These are phyloP conservation scores for Marmota monax DNA, from an alignment of 2,113 vertebrate species.

Conservation along the genomic window DNA sequence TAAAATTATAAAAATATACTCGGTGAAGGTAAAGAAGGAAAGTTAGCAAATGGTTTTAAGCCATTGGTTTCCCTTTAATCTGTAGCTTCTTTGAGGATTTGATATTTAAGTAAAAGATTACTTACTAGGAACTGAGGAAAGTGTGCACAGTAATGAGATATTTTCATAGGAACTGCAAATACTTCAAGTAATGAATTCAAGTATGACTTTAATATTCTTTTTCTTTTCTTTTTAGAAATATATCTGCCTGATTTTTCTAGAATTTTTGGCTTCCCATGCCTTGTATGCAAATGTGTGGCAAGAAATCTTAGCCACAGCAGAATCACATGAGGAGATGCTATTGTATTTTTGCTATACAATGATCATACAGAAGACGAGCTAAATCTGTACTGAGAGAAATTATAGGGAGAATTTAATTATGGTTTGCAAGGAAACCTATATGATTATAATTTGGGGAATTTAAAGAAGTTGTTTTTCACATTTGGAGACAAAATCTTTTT, in stretches of 20 bases:
- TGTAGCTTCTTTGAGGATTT: background rate
- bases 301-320: background rate
- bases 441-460: constrained; percentile 67
- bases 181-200: background rate
- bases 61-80: background rate
- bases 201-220: background rate
- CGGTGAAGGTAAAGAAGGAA: background rate
- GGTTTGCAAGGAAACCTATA: constrained; percentile 64
- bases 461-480: constrained; percentile 50
- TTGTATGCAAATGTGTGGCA: background rate
- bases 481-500: constrained; percentile 68
- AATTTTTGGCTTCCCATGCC: background rate
- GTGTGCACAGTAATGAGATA: background rate
- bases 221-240: background rate
- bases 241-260: background rate
- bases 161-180: background rate
- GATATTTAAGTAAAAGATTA: background rate
- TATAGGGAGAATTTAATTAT: constrained; percentile 74
- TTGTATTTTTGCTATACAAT: constrained; percentile 62
- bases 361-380: constrained; percentile 55
- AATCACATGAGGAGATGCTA: background rate
- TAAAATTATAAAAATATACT: background rate
- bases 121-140: background rate
- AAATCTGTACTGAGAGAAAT: constrained; percentile 71
- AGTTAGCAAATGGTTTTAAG: background rate